phyloP scores from a whole-genome alignment of 2,113 vertebrate species.

The Tragelaphus imberbis region DNA sequence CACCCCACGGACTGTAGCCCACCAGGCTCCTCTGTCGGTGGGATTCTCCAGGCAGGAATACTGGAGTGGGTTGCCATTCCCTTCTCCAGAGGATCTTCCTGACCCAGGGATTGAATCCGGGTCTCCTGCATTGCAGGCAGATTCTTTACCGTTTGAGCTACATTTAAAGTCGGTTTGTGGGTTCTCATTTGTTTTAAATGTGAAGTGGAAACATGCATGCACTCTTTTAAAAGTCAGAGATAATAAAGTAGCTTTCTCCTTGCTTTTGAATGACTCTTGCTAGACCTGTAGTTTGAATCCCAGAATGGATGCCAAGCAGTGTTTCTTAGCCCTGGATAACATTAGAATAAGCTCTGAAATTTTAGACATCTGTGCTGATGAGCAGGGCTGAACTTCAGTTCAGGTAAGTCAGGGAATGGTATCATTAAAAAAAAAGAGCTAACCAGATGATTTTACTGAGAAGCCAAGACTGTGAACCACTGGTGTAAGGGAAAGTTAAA shows the following conservation, averaged over 20 bases:
- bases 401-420: neutral
- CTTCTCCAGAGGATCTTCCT: neutral
- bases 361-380: neutral
- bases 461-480: neutral
- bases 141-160: neutral
- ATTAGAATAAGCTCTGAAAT: neutral
- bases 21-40: neutral
- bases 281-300: neutral
- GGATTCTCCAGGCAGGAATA: neutral
- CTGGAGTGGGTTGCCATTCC: neutral
- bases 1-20: neutral
- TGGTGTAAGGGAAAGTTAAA: slow-evolving; percentile 26
- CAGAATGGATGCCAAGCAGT: neutral
- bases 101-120: neutral
- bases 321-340: neutral
- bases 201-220: neutral
- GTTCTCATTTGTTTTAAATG: slow-evolving; percentile 4
- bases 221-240: neutral
- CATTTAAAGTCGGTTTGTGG: neutral
- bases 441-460: neutral
- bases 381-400: neutral
- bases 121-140: neutral
- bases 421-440: neutral
- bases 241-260: neutral
- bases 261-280: neutral